phyloP scores from a whole-genome alignment of 2,113 vertebrate genomes.

The Phycodurus eques region DNA sequence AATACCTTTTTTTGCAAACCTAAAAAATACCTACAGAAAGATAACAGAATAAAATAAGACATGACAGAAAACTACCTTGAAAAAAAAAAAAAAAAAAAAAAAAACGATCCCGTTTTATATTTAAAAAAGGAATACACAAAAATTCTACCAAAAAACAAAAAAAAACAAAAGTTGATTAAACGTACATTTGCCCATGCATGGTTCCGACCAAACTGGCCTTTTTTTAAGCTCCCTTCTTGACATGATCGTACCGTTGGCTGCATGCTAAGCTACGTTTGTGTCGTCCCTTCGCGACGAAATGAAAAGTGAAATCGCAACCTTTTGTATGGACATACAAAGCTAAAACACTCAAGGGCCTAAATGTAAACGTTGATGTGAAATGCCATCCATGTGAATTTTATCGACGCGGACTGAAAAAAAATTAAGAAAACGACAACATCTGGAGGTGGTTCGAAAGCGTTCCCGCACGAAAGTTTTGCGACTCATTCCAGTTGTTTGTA shows the following conservation, averaged over 20 bases:
- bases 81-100: conserved; percentile 30
- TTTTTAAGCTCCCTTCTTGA: conserved; percentile 21
- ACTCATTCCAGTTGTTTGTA: background rate
- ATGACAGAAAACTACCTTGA: conserved; percentile 53
- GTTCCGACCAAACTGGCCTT: conserved; percentile 61
- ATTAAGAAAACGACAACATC: background rate
- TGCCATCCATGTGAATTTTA: conserved; percentile 24
- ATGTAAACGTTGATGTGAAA: conserved; percentile 68
- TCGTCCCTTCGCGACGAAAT: conserved; percentile 64
- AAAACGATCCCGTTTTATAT: conserved; percentile 42
- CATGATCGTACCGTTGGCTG: background rate
- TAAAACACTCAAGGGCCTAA: conserved; percentile 46
- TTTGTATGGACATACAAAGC: conserved; percentile 30
- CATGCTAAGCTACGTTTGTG: conserved; percentile 24
- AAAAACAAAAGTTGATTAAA: conserved; percentile 54
- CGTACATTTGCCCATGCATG: conserved; percentile 48
- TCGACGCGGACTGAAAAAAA: background rate
- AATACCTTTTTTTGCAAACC: conserved; percentile 65
- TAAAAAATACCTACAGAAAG: conserved; percentile 62
- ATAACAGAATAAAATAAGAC: conserved; percentile 70
- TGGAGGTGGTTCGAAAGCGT: background rate
- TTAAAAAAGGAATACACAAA: conserved; percentile 50
- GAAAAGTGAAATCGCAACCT: conserved; percentile 55
- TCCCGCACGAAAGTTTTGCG: background rate
- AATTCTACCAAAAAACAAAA: conserved; percentile 47